Conservation (phyloP, 2,797 vertebrate species). For the Thripadectes ignobilis region DNA sequence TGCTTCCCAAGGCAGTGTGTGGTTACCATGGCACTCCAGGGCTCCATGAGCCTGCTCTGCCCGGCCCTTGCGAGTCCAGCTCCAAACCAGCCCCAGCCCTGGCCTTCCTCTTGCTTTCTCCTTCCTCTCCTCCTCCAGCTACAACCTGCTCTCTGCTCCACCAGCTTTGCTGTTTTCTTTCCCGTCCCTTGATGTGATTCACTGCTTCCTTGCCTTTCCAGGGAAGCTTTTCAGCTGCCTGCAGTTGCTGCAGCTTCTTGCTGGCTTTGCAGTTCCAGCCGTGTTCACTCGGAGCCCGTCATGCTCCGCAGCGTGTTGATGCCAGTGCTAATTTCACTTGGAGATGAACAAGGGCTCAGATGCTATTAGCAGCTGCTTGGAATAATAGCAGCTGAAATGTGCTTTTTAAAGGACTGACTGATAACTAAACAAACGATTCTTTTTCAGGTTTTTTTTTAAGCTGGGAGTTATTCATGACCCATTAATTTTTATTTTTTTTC, state of each 20-base stretch:
- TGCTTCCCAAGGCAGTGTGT: not conserved
- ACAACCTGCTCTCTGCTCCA: not conserved
- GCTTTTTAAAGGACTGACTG: not conserved
- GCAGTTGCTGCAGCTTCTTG: conserved; percentile 10
- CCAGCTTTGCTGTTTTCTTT: not conserved
- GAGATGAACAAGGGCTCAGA: conserved; percentile 19
- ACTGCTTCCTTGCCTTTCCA: not conserved
- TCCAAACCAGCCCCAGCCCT: not conserved
- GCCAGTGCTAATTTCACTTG: conserved; percentile 23
- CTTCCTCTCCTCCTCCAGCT: not conserved
- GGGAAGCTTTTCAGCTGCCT: not conserved
- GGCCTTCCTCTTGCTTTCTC: not conserved
- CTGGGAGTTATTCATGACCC: not conserved
- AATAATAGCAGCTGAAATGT: conserved; percentile 16
- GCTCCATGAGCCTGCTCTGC: not conserved
- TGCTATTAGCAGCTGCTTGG: conserved; percentile 44
- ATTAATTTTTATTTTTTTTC: not conserved
- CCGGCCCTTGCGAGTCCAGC: not conserved
- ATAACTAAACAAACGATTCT: not conserved
- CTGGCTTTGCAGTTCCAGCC: conserved; percentile 15
- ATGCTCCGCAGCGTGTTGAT: not conserved
- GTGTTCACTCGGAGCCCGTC: not conserved
- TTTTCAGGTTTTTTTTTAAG: not conserved
- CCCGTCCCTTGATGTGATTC: not conserved
- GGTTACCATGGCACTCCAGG: not conserved